phyloP scores from a whole-genome alignment of 2,113 vertebrate genomes.

The Pseudopodoces humilis region DNA sequence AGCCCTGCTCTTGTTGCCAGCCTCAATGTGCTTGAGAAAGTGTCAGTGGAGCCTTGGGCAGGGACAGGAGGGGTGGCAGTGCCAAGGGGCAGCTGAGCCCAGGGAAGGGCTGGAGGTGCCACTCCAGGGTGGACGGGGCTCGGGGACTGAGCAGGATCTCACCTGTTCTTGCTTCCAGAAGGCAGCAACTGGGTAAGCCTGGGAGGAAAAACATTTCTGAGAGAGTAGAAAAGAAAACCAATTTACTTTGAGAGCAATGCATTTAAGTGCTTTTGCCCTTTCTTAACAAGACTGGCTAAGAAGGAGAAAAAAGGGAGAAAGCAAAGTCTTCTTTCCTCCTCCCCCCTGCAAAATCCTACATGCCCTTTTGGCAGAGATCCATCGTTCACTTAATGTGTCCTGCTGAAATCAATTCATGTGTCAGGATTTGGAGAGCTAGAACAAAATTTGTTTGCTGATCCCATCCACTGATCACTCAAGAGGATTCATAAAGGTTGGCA shows the following conservation, averaged over 20 bases:
- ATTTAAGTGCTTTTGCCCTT: constrained; percentile 55
- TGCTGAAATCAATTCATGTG: constrained; percentile 57
- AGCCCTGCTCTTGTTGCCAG: background rate
- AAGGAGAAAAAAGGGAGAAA: constrained; percentile 41
- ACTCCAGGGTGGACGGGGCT: accelerated
- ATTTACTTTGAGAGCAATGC: constrained; percentile 34
- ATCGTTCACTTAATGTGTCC: constrained; percentile 54
- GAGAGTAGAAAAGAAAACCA: background rate
- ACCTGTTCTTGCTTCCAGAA: background rate
- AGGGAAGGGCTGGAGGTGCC: accelerated
- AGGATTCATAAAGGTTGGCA: constrained; percentile 37
- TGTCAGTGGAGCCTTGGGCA: background rate
- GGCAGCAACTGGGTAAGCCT: background rate
- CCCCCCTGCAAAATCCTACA: constrained; percentile 42
- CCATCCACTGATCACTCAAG: constrained; percentile 55
- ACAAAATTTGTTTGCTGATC: constrained; percentile 63
- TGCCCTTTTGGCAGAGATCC: constrained; percentile 61
- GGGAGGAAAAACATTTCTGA: background rate
- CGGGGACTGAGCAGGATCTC: background rate
- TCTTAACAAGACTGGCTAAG: background rate
- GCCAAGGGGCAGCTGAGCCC: background rate
- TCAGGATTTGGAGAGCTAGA: constrained; percentile 45
- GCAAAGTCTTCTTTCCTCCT: constrained; percentile 15
- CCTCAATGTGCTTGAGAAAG: background rate
- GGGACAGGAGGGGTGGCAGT: background rate